Base-by-base conservation (phyloP, 1,140 invertebrate genomes). In the Oreohelix idahoensis region DNA sequence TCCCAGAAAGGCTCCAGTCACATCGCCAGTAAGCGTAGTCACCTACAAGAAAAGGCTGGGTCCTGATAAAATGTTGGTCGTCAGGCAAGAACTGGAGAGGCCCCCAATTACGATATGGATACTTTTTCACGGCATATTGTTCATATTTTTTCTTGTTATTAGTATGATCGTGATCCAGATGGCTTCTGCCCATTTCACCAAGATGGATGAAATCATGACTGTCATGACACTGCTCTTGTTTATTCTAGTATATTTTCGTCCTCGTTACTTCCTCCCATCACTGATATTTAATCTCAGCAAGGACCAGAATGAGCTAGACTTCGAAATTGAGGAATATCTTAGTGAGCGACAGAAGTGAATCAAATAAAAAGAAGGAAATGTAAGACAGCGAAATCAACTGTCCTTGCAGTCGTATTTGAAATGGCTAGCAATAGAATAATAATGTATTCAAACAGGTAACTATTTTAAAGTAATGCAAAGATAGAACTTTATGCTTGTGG, bases 41-140 rank as follows among this genome's bases (percentile, higher is more conserved):
- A 66, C 63, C 29, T 66, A 66, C 63, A 66, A 66, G 63, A 66
- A 66, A 35, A 29, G 32, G 63, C n/a, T 66, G 0, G 63, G 63
- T n/a, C 63, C n/a, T 10, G 63, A 66, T 35, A 66, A 32, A 35
- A 66, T 66, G n/a, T 29, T 66, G 29, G 29, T 66, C 63, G 63
- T 66, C 1, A 66, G 20, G 17, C n/a, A 66, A 32, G 63, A 66
- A 35, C n/a, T 66, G n/a, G 63, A 66, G 29, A 32, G 8, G 29
- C 63, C 63, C 1, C 8, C 0, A 11, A 11, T 66, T 17, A 66
- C 63, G 4, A 10, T 17, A 13, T 66, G 63, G 63, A 35, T 66
- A 35, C 0, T 66, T 29, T 32, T 66, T 23, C n/a, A 66, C 17
- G 63, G 2, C 8, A 5, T 29, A 32, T 5, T 66, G n/a, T 66